Percentiles rank a stretch among this genome's conserved stretches.
phyloP scores from a whole-genome alignment of 2,797 vertebrate genomes.

The Acomys russatus region DNA sequence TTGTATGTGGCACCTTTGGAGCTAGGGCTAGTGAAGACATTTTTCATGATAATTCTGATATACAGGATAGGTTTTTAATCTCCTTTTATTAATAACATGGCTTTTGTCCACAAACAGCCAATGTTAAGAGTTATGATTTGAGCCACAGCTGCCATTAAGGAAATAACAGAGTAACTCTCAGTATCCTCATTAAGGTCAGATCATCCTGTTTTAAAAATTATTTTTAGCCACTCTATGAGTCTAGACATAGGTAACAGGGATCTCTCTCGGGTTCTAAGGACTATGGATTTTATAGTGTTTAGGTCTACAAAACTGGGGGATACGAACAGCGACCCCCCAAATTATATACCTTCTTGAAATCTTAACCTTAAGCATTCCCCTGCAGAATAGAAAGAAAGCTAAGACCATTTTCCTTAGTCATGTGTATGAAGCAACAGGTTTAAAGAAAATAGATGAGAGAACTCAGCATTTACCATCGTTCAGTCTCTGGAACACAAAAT shows the following conservation, averaged over 20 bases:
- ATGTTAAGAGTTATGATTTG: not conserved
- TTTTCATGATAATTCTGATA: not conserved
- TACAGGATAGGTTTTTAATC: not conserved
- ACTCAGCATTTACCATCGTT: not conserved
- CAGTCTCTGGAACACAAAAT: conserved; percentile 22
- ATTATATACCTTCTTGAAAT: not conserved
- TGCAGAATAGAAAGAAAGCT: not conserved
- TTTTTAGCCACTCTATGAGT: not conserved
- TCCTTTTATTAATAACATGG: not conserved
- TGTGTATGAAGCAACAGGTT: not conserved
- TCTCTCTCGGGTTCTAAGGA: not conserved
- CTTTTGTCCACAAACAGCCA: not conserved
- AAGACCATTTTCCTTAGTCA: not conserved
- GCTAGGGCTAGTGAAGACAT: not conserved
- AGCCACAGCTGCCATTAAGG: not conserved
- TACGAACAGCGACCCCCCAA: not conserved
- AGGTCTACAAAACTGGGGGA: not conserved
- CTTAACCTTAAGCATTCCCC: not conserved
- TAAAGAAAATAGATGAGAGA: not conserved
- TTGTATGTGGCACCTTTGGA: not conserved
- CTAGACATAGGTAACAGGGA: not conserved
- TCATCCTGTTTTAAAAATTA: conserved; percentile 30
- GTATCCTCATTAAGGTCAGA: conserved; percentile 7
- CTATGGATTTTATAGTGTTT: not conserved
- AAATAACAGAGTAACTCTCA: not conserved